Percentiles rank a stretch among this genome's conserved stretches.
phyloP scores from a whole-genome alignment of 2,113 vertebrate species.

The Mola mola region DNA sequence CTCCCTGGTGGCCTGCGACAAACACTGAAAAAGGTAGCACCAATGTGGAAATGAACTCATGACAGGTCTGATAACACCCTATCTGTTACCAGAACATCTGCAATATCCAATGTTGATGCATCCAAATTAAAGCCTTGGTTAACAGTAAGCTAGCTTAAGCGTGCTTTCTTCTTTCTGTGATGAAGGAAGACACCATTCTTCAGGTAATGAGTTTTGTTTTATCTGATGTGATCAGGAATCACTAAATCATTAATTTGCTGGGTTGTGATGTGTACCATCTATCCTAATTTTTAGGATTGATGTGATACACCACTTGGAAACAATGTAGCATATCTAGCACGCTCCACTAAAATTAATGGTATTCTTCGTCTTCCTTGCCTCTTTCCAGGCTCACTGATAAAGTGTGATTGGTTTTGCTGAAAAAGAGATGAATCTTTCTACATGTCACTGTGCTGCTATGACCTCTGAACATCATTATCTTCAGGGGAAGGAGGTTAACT shows the following conservation, averaged over 20 bases:
- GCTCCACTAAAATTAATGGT: conserved; percentile 62
- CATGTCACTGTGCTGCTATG: conserved; percentile 64
- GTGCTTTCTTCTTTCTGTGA: conserved; percentile 19
- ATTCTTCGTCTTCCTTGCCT: conserved; percentile 56
- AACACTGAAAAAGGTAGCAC: conserved; percentile 12
- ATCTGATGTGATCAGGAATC: conserved; percentile 50
- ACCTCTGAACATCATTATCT: conserved; percentile 82
- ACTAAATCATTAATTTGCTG: conserved; percentile 54
- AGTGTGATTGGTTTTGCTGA: conserved; percentile 80
- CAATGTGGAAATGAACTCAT: conserved; percentile 13
- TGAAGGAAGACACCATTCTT: conserved; percentile 34
- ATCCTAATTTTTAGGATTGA: conserved; percentile 68
- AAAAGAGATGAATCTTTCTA: conserved; percentile 79
- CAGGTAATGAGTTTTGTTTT: conserved; percentile 39
- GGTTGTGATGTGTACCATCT: conserved; percentile 35
- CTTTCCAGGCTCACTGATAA: conserved; percentile 68
- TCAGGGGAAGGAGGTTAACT: conserved; percentile 75
- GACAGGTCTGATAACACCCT: conserved; percentile 13
- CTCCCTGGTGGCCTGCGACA: conserved; percentile 16
- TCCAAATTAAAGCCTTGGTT: conserved; percentile 39
- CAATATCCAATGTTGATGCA: conserved; percentile 55
- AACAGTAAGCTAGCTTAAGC: conserved; percentile 37
- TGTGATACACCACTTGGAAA: conserved; percentile 57
- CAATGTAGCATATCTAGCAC: conserved; percentile 39
- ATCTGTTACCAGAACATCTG: conserved; percentile 10